A percentile compares a stretch with the other conserved stretches of the same genome.
Conservation (phyloP, 2,113 vertebrate species). For the human (Homo sapiens) region DNA sequence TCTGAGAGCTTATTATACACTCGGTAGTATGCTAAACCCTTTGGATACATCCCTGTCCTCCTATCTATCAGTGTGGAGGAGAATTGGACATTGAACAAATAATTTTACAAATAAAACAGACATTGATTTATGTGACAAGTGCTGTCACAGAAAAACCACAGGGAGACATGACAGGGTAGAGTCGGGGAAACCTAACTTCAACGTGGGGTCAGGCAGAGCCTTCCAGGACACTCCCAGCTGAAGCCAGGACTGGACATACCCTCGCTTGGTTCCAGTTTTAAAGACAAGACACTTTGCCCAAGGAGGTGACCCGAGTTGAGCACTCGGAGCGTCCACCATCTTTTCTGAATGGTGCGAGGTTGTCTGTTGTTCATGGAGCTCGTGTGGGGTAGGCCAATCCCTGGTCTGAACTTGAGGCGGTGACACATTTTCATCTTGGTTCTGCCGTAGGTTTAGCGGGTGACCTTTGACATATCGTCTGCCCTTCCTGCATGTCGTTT, state of each 20-base stretch:
- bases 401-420: not conserved
- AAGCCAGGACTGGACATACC: not conserved
- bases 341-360: not conserved
- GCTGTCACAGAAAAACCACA: not conserved
- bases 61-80: not conserved
- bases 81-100: not conserved
- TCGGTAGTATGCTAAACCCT: not conserved
- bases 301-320: not conserved
- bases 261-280: not conserved
- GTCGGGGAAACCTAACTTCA: not conserved
- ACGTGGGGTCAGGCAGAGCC: not conserved
- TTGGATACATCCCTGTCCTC: not conserved
- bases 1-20: not conserved
- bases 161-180: not conserved
- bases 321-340: not conserved
- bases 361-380: not conserved
- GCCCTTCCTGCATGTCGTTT: not conserved
- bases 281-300: not conserved
- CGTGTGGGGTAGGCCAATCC: not conserved
- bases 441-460: not conserved
- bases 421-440: not conserved
- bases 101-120: not conserved
- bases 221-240: accelerated
- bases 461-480: not conserved
- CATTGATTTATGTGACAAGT: not conserved